Evolutionary conservation across 2,113 vertebrate species (phyloP).

Genomic region (Irena cyanogastra): DNA sequence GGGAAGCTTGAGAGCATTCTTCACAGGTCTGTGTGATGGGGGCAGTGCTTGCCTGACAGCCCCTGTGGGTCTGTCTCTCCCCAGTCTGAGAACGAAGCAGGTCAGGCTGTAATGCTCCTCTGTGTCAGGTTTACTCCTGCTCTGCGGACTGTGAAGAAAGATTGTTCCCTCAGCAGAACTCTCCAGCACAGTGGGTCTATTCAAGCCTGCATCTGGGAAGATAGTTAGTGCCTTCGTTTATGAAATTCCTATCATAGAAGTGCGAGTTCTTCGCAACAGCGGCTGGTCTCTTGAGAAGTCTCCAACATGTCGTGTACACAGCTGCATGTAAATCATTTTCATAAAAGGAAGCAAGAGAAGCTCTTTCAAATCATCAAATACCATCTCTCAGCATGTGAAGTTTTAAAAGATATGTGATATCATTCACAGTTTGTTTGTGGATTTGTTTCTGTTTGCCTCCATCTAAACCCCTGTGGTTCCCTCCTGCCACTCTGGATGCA

Average conservation of each 20-base stretch:
- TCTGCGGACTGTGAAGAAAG: not conserved
- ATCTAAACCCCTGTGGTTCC: not conserved
- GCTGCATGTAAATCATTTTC: not conserved
- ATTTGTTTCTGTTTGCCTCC: not conserved
- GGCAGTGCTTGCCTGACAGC: not conserved
- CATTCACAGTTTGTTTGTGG: not conserved
- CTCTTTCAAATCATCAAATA: not conserved
- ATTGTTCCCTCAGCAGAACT: conserved; percentile 3
- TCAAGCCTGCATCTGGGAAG: conserved; percentile 40
- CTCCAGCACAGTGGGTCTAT: not conserved
- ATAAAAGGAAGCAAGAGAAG: not conserved
- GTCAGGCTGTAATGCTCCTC: not conserved
- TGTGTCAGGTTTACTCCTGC: not conserved
- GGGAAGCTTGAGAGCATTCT: not conserved
- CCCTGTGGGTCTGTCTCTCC: not conserved
- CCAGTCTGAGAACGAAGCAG: rapidly evolving
- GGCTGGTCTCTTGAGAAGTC: not conserved
- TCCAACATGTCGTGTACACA: not conserved
- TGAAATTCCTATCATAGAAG: conserved; percentile 35
- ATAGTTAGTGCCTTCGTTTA: conserved; percentile 39
- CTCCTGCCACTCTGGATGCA: not conserved
- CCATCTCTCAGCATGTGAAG: not conserved
- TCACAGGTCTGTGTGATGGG: rapidly evolving
- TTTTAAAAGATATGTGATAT: not conserved
- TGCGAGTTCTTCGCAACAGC: not conserved